Evolutionary conservation across 2,113 vertebrate species (phyloP).

Genomic region (Chamaea fasciata): DNA sequence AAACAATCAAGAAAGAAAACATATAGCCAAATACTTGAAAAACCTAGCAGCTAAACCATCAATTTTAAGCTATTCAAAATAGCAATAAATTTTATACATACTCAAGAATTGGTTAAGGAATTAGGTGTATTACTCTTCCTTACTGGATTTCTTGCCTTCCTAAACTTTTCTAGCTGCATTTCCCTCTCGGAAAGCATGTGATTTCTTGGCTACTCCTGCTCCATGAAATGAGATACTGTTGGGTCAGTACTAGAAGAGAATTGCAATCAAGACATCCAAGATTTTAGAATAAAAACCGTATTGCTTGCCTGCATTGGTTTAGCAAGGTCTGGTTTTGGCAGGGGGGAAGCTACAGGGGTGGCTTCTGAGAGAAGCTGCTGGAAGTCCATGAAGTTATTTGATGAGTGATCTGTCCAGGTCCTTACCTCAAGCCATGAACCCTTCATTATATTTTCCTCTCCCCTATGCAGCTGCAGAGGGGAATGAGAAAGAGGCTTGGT

Average conservation of each 20-base stretch:
- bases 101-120: background rate
- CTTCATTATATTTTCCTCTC: background rate
- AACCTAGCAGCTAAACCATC: background rate
- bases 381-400: background rate
- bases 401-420: background rate
- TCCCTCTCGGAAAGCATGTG: background rate
- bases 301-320: background rate
- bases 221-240: background rate
- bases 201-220: background rate
- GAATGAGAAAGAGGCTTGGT: background rate
- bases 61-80: background rate
- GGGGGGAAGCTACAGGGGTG: background rate
- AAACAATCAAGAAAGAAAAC: background rate
- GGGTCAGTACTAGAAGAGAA: background rate
- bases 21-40: background rate
- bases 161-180: background rate
- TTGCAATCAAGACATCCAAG: background rate
- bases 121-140: background rate
- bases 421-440: background rate
- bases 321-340: background rate
- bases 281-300: background rate
- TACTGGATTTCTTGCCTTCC: background rate
- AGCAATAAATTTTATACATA: background rate
- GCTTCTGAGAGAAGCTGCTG: background rate
- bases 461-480: background rate